Evolutionary conservation across 2,888 invertebrate species (phyloP).

Genomic region (Macrophya alboannulata): DNA sequence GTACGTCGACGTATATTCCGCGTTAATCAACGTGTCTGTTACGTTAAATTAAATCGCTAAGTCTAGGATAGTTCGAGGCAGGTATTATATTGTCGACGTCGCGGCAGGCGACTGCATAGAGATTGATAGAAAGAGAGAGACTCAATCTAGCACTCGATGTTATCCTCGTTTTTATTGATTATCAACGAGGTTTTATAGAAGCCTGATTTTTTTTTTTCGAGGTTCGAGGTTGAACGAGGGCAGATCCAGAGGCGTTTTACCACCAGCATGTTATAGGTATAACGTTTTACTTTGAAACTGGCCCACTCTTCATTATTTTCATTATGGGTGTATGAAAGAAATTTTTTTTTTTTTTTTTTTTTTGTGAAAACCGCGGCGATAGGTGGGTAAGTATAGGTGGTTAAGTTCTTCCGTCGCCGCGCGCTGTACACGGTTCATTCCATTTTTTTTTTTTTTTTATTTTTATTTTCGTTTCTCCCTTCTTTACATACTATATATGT

Average conservation of each 20-base stretch:
- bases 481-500: neutral
- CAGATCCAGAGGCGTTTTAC: neutral
- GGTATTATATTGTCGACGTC: constrained; percentile 40
- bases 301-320: neutral
- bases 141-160: neutral
- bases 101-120: constrained; percentile 1
- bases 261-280: neutral
- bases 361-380: neutral
- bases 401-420: too few relatives aligned
- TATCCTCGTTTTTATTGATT: neutral
- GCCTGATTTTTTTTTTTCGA: neutral
- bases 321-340: neutral
- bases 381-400: neutral
- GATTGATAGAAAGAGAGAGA: constrained; percentile 34
- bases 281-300: neutral
- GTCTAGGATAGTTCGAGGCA: too few relatives aligned
- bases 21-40: neutral
- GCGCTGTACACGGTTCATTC: neutral
- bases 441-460: neutral
- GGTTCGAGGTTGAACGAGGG: constrained; percentile 9
- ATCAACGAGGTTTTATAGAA: neutral
- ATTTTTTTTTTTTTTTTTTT: too few relatives aligned
- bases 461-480: constrained; percentile 9
- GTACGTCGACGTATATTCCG: neutral
- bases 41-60: neutral